phyloP scores from a whole-genome alignment of 2,888 invertebrate species.

The Lamellibrachia columna region DNA sequence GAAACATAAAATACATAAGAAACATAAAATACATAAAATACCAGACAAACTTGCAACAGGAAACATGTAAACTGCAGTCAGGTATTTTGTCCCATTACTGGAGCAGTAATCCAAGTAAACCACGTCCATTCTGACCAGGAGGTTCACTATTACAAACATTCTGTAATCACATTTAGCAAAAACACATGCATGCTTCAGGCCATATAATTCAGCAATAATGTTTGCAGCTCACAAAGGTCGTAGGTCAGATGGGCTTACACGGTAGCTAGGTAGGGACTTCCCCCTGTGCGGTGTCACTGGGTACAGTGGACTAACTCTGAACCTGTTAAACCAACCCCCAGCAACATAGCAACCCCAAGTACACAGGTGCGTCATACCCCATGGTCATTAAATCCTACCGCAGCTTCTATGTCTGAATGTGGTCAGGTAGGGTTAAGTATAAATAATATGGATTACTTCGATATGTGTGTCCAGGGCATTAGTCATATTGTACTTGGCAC shows the following conservation, averaged over 20 bases:
- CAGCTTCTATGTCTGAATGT: neutral
- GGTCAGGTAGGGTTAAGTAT: neutral
- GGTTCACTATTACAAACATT: neutral
- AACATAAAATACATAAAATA: no score
- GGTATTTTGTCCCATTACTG: neutral
- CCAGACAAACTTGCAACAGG: no score
- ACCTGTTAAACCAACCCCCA: neutral
- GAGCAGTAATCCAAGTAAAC: neutral
- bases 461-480: neutral
- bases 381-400: neutral
- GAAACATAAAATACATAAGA: no score
- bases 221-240: neutral
- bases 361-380: neutral
- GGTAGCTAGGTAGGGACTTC: neutral
- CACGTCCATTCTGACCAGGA: neutral
- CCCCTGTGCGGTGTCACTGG: neutral
- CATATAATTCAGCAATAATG: neutral
- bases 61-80: no score
- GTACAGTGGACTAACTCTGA: neutral
- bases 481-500: slow-evolving; percentile 1
- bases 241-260: neutral
- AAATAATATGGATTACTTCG: neutral
- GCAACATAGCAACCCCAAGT: neutral
- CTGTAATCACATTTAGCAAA: slow-evolving; percentile 11
- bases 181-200: neutral